Evolutionary conservation across 2,113 vertebrate genomes (phyloP).

Genomic region (Anguilla rostrata): DNA sequence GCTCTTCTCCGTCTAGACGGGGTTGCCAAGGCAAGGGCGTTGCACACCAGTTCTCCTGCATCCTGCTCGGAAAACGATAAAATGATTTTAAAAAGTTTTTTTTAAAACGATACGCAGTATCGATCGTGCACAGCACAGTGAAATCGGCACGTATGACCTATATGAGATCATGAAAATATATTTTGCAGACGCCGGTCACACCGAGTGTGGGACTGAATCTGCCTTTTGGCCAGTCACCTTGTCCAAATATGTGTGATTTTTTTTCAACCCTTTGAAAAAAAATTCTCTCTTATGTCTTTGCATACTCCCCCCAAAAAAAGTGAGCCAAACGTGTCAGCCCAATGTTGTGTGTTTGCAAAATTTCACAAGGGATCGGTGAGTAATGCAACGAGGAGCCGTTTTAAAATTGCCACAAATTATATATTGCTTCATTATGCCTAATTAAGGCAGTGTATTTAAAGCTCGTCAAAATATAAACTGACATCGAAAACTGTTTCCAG

Average conservation of each 20-base stretch:
- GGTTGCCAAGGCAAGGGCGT: background rate
- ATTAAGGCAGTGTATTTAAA: slow-evolving; percentile 16
- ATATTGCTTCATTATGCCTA: slow-evolving; percentile 12
- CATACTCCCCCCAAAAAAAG: background rate
- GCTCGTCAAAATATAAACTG: slow-evolving; percentile 19
- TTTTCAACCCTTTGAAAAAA: background rate
- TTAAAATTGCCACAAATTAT: background rate
- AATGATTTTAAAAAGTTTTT: background rate
- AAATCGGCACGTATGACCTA: background rate
- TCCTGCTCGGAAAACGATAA: too few relatives aligned
- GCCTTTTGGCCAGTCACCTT: background rate
- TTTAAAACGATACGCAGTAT: background rate
- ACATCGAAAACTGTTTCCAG: slow-evolving; percentile 6
- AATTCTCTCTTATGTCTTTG: slow-evolving; percentile 1
- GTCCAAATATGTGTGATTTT: background rate
- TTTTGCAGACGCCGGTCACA: background rate
- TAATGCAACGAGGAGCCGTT: background rate
- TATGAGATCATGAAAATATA: background rate
- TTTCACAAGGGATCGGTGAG: background rate
- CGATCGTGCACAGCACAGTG: background rate
- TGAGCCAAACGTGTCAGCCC: background rate
- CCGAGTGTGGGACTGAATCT: background rate
- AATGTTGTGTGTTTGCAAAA: background rate
- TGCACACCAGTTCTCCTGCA: background rate
- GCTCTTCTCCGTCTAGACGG: background rate